These are phyloP conservation scores for Coleophora flavipennella DNA, from an alignment of 2,888 invertebrate species.

Conservation along the genomic window DNA sequence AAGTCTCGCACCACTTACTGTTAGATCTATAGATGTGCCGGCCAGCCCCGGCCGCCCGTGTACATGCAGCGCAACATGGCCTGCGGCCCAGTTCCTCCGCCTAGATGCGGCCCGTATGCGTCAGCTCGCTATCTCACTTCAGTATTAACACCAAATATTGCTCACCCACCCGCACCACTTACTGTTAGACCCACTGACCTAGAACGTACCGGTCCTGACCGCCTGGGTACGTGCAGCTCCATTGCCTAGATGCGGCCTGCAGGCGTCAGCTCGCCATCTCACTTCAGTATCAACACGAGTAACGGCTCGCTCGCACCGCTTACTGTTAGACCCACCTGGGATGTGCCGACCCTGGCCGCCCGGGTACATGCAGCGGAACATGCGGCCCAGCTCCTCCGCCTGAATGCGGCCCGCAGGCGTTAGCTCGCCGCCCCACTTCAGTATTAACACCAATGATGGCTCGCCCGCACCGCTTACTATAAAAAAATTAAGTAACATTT, in stretches of 20 bases:
- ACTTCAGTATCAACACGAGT: constrained; percentile 96
- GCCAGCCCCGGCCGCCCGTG: constrained; percentile 97
- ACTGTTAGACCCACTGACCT: constrained; percentile 77
- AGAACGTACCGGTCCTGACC: constrained; percentile 92
- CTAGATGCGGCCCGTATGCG: constrained; percentile 96
- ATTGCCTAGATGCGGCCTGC: constrained; percentile 98
- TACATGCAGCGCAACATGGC: constrained; percentile 99
- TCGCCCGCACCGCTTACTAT: constrained; percentile 87
- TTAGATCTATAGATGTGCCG: constrained; percentile 82
- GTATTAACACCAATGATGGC: constrained; percentile 94
- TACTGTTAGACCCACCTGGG: constrained; percentile 78
- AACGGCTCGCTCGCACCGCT: constrained; percentile 93
- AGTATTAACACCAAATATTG: constrained; percentile 96
- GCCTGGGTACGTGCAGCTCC: constrained; percentile 99
- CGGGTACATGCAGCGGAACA: constrained; percentile 99
- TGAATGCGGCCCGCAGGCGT: constrained; percentile 98
- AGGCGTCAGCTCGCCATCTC: constrained; percentile 99
- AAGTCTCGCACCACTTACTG: constrained; percentile 85
- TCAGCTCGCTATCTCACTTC: constrained; percentile 99
- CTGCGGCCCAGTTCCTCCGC: constrained; percentile 97
- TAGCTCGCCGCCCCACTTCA: constrained; percentile 99
- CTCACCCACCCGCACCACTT: constrained; percentile 89
- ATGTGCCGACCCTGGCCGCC: constrained; percentile 94
- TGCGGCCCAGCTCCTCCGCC: constrained; percentile 97
- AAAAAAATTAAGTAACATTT: constrained; percentile 4